Base-by-base conservation (phyloP, 2,797 vertebrate genomes). In the Adelosebastes latens region DNA sequence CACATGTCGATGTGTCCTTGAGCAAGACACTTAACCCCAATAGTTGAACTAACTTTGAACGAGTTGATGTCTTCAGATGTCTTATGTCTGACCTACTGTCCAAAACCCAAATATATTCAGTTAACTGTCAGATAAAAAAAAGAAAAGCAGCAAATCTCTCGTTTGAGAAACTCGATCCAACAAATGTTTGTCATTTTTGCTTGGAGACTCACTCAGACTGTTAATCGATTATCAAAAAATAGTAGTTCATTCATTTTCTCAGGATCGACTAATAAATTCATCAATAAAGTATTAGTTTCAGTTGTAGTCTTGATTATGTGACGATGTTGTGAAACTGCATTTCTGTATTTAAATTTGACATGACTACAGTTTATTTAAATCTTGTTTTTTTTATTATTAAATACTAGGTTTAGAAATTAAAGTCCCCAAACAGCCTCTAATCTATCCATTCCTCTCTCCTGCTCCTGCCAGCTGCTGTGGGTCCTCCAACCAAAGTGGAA, bases 401-500 rank as follows among this genome's bases (percentile, higher is more conserved):
- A 25, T 58, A 27, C 4, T 1, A n/a, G 16, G 24, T 29, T 61
- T 49, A 3, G 20, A 18, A 49, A 49, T 10, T 31, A 13, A 12
- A 22, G 46, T 49, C 18, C 46, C 8, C 46, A 49, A 49, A 49
- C 20, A 49, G 46, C 5, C 25, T 16, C 25, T 29, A 10, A 53
- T 56, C 8, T 9, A 4, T 29, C 22, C 12, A 4, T 27, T 27
- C 25, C 18, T 67, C 24, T 74, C 36, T 67, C n/a, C 25, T 12
- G 3, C 36, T 49, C 56, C 12, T 66, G 16, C 42, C 27, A 95
- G 95, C 94, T 65, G 12, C 3, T 5, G 2, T 96, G 56, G 95
- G 95, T 20, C 94, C 95, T n/a, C 95, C 95, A 1, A 73, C 82
- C 67, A 84, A 46, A 24, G 85, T 96, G 14, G 5, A 32, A 1